phyloP scores from a whole-genome alignment of 2,888 invertebrate genomes.

The Cephus nigrinus region DNA sequence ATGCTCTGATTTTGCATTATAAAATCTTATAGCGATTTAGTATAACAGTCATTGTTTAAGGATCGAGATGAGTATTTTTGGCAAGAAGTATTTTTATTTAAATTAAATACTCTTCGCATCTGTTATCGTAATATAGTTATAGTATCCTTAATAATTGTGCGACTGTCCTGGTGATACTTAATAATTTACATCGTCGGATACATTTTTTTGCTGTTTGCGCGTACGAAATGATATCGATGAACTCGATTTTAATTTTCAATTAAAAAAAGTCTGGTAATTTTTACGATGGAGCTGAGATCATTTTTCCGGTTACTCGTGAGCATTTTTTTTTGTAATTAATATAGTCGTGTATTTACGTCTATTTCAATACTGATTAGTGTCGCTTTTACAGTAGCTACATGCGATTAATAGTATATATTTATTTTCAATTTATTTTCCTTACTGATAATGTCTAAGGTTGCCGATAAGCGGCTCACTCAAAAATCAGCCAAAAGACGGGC shows the following conservation, averaged over 20 bases:
- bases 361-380: not conserved
- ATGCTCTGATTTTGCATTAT: not conserved
- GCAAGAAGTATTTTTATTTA: constrained; percentile 15
- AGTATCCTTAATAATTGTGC: constrained; percentile 8
- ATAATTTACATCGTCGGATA: not conserved
- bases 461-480: not conserved
- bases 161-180: not conserved
- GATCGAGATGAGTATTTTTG: not conserved
- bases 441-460: not conserved
- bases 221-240: too few species aligned
- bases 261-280: not conserved
- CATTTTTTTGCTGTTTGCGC: too few species aligned
- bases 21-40: not conserved
- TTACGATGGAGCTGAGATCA: not conserved
- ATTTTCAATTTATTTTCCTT: not conserved
- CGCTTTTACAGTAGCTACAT: not conserved
- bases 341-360: too few species aligned
- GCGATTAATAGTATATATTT: not conserved
- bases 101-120: constrained; percentile 16
- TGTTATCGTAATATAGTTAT: not conserved
- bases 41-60: not conserved
- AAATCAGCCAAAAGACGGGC: not conserved
- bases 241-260: not conserved
- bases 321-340: too few species aligned
- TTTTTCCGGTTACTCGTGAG: too few species aligned